phyloP scores from a whole-genome alignment of 2,888 invertebrate species.

The Tipula confusa region DNA sequence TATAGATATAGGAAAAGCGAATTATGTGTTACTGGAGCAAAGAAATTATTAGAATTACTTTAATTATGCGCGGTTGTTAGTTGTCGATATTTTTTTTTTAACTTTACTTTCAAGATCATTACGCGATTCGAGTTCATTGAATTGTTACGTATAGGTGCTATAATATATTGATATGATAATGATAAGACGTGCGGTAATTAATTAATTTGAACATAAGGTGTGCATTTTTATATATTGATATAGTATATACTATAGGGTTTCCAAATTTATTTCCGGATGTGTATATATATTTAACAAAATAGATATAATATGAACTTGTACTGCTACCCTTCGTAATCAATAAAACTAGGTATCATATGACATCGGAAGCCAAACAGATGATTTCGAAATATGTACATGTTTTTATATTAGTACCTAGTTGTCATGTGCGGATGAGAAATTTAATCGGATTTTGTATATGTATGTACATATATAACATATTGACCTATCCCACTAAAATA shows the following conservation, averaged over 20 bases:
- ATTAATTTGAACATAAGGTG: not conserved
- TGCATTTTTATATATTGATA: not conserved
- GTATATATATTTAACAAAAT: not conserved
- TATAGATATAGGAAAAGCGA: not conserved
- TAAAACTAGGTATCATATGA: not conserved
- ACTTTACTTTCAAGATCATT: not conserved
- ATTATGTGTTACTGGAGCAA: conserved; percentile 12
- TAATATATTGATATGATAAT: too few species aligned
- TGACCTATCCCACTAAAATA: not conserved
- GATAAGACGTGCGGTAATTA: not conserved
- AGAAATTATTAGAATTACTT: conserved; percentile 1
- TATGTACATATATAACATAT: not conserved
- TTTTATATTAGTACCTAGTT: not conserved
- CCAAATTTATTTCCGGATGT: not conserved
- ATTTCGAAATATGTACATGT: not conserved
- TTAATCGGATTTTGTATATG: not conserved
- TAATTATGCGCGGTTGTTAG: not conserved
- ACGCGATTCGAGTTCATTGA: not conserved
- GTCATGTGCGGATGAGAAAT: conserved; percentile 12
- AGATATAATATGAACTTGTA: not conserved
- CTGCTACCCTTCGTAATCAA: not conserved
- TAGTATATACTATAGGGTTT: not conserved
- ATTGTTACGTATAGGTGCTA: not conserved
- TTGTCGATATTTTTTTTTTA: not conserved
- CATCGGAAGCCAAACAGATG: conserved; percentile 3